Conservation (phyloP, 2,888 invertebrate species). For the Drosophila engyochracea region DNA sequence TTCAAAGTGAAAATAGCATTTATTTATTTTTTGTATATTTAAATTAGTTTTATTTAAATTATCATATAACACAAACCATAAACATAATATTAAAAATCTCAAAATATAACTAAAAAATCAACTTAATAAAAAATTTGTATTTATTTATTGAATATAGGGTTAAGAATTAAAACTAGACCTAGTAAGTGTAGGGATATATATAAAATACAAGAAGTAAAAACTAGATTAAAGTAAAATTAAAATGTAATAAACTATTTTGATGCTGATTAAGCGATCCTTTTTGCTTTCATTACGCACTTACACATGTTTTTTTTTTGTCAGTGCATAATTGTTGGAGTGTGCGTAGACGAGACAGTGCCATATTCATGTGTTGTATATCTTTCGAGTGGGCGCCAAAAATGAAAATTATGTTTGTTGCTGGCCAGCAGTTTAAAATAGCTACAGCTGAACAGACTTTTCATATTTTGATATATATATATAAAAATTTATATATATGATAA, state of each 20-base stretch:
- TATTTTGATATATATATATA: neutral
- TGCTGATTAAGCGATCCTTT: neutral
- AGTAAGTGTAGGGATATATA: neutral
- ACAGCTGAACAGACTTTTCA: neutral
- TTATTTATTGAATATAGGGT: neutral
- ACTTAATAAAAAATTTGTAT: neutral
- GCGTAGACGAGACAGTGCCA: neutral
- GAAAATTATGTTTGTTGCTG: slow-evolving; percentile 22
- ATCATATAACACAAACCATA: neutral
- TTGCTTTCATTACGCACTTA: neutral
- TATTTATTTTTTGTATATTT: neutral
- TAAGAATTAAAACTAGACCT: neutral
- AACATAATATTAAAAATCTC: neutral
- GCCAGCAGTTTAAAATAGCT: slow-evolving; percentile 40
- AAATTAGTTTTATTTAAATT: neutral
- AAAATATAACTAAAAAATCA: neutral
- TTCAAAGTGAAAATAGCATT: neutral
- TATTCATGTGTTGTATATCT: slow-evolving; percentile 16
- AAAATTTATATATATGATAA: slow-evolving; percentile 1
- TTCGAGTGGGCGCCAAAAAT: slow-evolving; percentile 66
- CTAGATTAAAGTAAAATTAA: neutral
- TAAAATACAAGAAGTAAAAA: neutral
- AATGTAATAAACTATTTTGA: neutral
- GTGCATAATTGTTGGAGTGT: slow-evolving; percentile 7
- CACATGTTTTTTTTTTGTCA: neutral